phyloP scores from a whole-genome alignment of 2,888 invertebrate species.

The Chouioia cunea region DNA sequence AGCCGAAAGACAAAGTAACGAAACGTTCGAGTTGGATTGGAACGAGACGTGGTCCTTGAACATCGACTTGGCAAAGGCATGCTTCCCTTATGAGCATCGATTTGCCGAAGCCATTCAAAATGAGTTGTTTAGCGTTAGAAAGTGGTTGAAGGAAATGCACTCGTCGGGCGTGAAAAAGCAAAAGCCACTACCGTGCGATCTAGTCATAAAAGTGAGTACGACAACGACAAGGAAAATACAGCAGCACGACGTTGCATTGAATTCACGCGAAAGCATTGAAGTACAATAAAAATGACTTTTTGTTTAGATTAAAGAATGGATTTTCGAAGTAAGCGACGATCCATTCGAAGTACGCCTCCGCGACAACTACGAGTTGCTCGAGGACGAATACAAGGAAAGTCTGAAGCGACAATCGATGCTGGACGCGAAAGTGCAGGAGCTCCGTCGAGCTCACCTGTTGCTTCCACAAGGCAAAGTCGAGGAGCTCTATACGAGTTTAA shows the following conservation, averaged over 20 bases:
- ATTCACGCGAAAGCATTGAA: not conserved
- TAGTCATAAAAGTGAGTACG: slow-evolving; percentile 83
- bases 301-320: slow-evolving; percentile 83
- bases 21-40: slow-evolving; percentile 78
- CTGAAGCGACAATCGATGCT: slow-evolving; percentile 89
- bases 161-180: slow-evolving; percentile 73
- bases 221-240: too few relatives aligned
- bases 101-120: slow-evolving; percentile 91
- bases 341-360: slow-evolving; percentile 97
- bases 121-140: slow-evolving; percentile 89
- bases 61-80: slow-evolving; percentile 76
- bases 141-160: slow-evolving; percentile 94
- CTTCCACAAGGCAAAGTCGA: slow-evolving; percentile 90
- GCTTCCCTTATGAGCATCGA: slow-evolving; percentile 89
- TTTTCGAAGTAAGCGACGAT: slow-evolving; percentile 96
- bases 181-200: slow-evolving; percentile 86
- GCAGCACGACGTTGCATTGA: too few relatives aligned
- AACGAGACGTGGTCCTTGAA: slow-evolving; percentile 81
- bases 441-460: slow-evolving; percentile 85
- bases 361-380: slow-evolving; percentile 94
- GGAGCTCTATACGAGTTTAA: slow-evolving; percentile 87
- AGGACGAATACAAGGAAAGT: slow-evolving; percentile 96
- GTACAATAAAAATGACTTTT: slow-evolving; percentile 2
- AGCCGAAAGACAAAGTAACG: slow-evolving; percentile 81
- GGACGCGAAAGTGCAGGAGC: slow-evolving; percentile 87